These are phyloP conservation scores for Portunus trituberculatus DNA, from an alignment of 1,140 invertebrate genomes.

Conservation along the genomic window DNA sequence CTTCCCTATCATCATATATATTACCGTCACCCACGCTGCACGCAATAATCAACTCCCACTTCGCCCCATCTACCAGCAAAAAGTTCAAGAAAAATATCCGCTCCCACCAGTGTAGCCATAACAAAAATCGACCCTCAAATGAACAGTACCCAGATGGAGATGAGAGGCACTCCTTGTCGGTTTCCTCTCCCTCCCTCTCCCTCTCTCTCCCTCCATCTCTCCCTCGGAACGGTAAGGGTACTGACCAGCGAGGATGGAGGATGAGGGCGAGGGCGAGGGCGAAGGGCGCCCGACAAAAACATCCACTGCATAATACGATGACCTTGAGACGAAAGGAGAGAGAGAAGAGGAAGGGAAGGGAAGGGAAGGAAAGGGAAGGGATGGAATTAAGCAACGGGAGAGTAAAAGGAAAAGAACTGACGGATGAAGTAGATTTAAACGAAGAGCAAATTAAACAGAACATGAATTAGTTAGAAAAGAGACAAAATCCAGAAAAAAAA, in stretches of 20 bases:
- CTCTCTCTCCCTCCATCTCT: background rate
- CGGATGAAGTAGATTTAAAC: no score
- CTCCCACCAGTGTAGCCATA: background rate
- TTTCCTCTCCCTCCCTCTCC: background rate
- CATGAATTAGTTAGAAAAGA: no score
- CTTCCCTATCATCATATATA: slow-evolving; percentile 23
- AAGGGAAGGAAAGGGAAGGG: background rate
- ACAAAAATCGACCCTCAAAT: background rate
- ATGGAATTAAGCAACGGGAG: background rate
- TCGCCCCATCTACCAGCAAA: background rate
- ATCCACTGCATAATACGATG: slow-evolving; percentile 42
- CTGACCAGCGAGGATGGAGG: background rate
- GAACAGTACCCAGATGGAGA: background rate
- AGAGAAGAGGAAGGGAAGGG: background rate
- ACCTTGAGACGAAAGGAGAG: slow-evolving; percentile 34
- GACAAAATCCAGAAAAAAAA: background rate
- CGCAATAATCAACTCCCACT: background rate
- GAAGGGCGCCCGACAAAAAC: background rate
- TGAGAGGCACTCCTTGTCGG: background rate
- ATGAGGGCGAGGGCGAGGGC: background rate
- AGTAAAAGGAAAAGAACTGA: background rate
- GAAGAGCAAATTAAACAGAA: no score
- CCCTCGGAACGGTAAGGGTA: background rate
- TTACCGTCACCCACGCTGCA: background rate
- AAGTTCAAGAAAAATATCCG: background rate